Conservation (phyloP, 2,113 vertebrate species). For the Peromyscus polionotus region DNA sequence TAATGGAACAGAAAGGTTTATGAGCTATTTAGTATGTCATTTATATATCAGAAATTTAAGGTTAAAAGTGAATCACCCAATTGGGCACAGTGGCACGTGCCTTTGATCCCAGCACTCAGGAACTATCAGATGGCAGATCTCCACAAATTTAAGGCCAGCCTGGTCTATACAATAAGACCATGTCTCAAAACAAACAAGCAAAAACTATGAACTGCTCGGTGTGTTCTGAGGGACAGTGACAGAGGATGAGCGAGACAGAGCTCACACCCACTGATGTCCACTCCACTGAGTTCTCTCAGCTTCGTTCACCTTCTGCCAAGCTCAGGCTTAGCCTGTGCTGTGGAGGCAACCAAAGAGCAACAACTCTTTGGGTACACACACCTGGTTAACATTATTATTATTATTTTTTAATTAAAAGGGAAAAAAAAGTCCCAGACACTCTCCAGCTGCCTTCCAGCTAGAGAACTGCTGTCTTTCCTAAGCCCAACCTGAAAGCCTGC, state of each 20-base stretch:
- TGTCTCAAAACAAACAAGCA: not conserved
- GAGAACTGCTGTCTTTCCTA: not conserved
- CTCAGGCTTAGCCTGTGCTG: not conserved
- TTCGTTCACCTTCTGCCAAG: conserved; percentile 8
- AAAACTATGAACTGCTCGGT: not conserved
- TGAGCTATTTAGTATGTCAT: not conserved
- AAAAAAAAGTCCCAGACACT: not conserved
- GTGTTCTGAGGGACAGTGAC: not conserved
- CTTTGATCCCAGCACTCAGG: not conserved
- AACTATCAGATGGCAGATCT: not conserved
- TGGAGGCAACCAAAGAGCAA: not conserved
- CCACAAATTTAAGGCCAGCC: not conserved
- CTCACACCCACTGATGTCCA: not conserved
- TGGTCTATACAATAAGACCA: not conserved
- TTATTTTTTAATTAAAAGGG: not conserved
- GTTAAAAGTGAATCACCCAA: not conserved
- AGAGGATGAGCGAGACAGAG: not conserved
- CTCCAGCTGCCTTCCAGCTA: not conserved
- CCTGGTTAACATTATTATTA: conserved; percentile 21
- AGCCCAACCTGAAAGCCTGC: conserved; percentile 2
- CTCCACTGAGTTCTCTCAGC: not conserved
- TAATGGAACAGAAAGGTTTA: not conserved
- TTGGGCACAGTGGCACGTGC: too few relatives aligned
- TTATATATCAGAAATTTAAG: conserved; percentile 28
- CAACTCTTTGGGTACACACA: conserved; percentile 16